Percentiles rank a stretch among this genome's conserved stretches.
phyloP scores from a whole-genome alignment of 2,113 vertebrate genomes.

The Astur gentilis region DNA sequence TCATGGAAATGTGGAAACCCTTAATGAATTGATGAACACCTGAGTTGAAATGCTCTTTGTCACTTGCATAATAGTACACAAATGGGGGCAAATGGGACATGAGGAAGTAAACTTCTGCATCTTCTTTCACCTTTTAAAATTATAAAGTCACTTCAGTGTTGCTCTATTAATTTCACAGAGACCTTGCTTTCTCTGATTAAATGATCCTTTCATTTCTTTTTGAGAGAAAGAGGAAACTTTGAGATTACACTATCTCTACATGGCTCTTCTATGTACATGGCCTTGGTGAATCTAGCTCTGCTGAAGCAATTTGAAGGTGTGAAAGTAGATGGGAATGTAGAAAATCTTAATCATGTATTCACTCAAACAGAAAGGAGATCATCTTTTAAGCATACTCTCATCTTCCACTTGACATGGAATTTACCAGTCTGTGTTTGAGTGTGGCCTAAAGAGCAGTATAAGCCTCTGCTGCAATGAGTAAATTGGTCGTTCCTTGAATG shows the following conservation, averaged over 20 bases:
- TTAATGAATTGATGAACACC: not conserved
- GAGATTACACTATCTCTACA: not conserved
- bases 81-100: not conserved
- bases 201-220: not conserved
- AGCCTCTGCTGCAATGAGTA: not conserved
- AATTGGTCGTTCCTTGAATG: not conserved
- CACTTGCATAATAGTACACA: not conserved
- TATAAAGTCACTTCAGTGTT: not conserved
- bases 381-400: not conserved
- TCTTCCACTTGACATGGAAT: not conserved
- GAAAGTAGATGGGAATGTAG: not conserved
- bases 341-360: not conserved
- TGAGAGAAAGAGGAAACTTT: not conserved
- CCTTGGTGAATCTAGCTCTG: not conserved
- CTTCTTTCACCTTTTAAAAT: not conserved
- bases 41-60: not conserved
- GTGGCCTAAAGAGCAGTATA: not conserved
- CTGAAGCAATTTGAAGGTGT: not conserved
- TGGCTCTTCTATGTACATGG: not conserved
- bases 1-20: not conserved
- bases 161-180: not conserved
- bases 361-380: not conserved
- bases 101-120: not conserved
- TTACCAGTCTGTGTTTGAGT: not conserved
- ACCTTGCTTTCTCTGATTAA: not conserved